Base-by-base conservation (phyloP, 2,888 invertebrate species). In the Pyrrhosoma nymphula region DNA sequence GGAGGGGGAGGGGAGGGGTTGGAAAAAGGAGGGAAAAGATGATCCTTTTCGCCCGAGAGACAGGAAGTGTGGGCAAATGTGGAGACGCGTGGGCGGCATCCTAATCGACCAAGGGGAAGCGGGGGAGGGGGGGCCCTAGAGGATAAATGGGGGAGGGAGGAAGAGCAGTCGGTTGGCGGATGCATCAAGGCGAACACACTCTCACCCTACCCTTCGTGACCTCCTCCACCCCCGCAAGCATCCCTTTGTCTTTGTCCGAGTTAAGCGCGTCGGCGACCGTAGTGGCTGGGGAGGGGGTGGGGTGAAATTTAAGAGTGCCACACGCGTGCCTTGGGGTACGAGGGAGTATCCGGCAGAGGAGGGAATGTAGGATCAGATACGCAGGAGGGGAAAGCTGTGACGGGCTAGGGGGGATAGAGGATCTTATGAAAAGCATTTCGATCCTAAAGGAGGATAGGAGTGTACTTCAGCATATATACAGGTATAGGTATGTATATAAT, bases 181-280 rank as follows among this genome's bases (percentile, higher is more conserved):
- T 30, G 82, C 14, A 3, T 82, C 16, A 82, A 18, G 82, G 82
- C 12, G 82, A 26, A 82, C 16, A 4, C 82, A 14, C 30, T 1
- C 82, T 69, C 75, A 8, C n/a, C 35, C 30, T 3, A 2, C 14
- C 30, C 35, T 35, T 69, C 82, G 26, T 6, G 82, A n/a, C 30
- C 30, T 14, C 8, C 10, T 14, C 82, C 82, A 12, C 35, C 82
- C 82, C 30, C 35, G 30, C 35, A 35, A 30, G 35, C 82, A 35
- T 82, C 82, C 69, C 82, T 82, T 82, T 82, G 82, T 82, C 82
- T 82, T 82, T 82, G 82, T 35, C 82, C 82, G 82, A 82, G 82
- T 82, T 82, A 60, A 60, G 20, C 16, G 82, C 82, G 82, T 26
- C 82, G 69, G n/a, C 69, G 14, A 69, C 69, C 69, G 69, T 20